phyloP scores from a whole-genome alignment of 2,113 vertebrate genomes.

The Leptodactylus fuscus region DNA sequence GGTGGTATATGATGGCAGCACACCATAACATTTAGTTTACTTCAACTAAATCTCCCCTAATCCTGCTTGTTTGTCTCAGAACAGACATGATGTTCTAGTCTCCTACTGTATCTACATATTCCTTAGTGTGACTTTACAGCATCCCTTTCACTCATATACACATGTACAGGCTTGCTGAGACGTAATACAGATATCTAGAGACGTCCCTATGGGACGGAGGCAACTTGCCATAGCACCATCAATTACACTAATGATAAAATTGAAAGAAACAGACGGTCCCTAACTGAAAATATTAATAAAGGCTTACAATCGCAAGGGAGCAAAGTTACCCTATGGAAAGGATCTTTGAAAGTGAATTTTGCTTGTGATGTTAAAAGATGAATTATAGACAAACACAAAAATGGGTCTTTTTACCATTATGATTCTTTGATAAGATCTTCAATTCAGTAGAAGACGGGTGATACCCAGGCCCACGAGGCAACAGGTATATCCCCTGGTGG shows the following conservation, averaged over 20 bases:
- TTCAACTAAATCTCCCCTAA: background rate
- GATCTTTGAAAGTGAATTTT: slow-evolving; percentile 41
- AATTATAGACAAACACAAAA: background rate
- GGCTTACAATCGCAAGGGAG: slow-evolving; percentile 62
- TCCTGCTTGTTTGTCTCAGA: background rate
- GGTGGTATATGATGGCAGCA: no score
- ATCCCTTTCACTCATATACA: background rate
- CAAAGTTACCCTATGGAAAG: slow-evolving; percentile 21
- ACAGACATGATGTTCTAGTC: background rate
- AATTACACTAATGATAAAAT: slow-evolving; percentile 70
- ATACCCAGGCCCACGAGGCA: no score
- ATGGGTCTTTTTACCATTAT: background rate
- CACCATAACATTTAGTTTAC: slow-evolving; percentile 20
- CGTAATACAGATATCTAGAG: slow-evolving; percentile 55
- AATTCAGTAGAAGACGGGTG: background rate
- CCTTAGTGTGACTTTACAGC: background rate
- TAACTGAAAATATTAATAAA: slow-evolving; percentile 70
- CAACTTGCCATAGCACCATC: slow-evolving; percentile 64
- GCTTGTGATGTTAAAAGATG: background rate
- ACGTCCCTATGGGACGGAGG: slow-evolving; percentile 62
- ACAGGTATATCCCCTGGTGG: no score
- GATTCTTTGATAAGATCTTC: background rate
- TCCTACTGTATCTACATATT: background rate
- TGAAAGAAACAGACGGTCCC: slow-evolving; percentile 69
- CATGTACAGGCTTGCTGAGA: slow-evolving; percentile 49